Evolutionary conservation across 2,113 vertebrate species (phyloP), one percentile per base, ranked within the genome.

Genomic region (Meriones unguiculatus): DNA sequence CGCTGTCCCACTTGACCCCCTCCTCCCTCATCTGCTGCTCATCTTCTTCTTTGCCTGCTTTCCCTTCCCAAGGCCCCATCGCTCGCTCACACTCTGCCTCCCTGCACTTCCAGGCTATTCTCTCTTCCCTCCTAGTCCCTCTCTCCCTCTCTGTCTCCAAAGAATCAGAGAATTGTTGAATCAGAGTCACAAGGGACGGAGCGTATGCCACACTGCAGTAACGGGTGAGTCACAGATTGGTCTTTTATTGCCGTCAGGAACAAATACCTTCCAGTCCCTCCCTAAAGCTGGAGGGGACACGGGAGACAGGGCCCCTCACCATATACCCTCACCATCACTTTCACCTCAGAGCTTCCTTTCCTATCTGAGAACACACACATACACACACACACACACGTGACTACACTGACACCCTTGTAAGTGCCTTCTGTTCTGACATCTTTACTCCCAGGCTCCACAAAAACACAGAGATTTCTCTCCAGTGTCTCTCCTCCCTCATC

Each of bases 161-260:
- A 69, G 90, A 70, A 76, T 87, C 82, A 87, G 86, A 96, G 89
- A 90, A 62, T 2, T 15, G 0, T 18, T 65, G 93, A 81, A 18
- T 52, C 93, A 77, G 90, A 90, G 90, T 77, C 70, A 80, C 78
- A 80, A n/a, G 38, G 76, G 94, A 75, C 81, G 17, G 15, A 28
- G 57, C 18, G 52, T 20, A 38, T 1, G 0, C 54, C 12, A 57
- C 38, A 35, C 35, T 9, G 64, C 73, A 50, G 91, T 87, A 54
- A 65, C 95, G 89, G 80, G 54, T 28, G 93, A 95, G 78, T 77
- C 70, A 87, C 73, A 87, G 50, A 28, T 4, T 17, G 69, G 62
- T 82, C 35, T 87, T 72, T 24, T 13, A 13, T 69, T 25, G 8
- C 65, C 65, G 87, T n/a, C 18, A 5, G 1, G 54, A 32, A n/a